phyloP scores from a whole-genome alignment of 2,888 invertebrate genomes.

The Cephonodes hylas region DNA sequence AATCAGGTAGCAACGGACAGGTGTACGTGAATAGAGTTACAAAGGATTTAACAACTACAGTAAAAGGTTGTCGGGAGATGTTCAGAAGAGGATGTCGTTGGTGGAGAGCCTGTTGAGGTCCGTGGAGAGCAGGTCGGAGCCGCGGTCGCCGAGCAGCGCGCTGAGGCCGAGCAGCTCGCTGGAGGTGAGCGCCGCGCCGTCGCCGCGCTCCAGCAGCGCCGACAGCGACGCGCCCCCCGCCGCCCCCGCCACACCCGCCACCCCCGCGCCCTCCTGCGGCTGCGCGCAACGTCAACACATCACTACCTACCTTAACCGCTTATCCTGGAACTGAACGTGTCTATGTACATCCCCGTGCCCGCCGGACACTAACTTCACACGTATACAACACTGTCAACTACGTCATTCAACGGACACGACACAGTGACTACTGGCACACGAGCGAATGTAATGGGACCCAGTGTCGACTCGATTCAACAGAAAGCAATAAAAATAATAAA shows the following conservation, averaged over 20 bases:
- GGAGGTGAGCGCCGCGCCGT: conserved; percentile 61
- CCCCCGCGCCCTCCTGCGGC: neutral
- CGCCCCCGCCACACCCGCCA: conserved; percentile 7
- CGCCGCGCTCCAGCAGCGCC: conserved; percentile 46
- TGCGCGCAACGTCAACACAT: neutral
- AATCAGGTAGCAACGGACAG: neutral
- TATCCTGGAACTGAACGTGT: too few relatives aligned
- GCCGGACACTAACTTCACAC: too few relatives aligned
- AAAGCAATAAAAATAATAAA: too few relatives aligned
- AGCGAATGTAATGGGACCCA: too few relatives aligned
- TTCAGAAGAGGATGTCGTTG: conserved; percentile 39
- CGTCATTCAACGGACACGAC: too few relatives aligned
- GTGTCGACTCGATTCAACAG: too few relatives aligned
- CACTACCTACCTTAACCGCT: neutral
- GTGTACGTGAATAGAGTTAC: neutral
- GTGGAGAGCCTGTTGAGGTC: conserved; percentile 52
- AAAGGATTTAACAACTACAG: neutral
- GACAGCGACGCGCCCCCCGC: conserved; percentile 39
- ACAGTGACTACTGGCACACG: too few relatives aligned
- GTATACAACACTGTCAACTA: too few relatives aligned
- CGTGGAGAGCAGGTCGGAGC: conserved; percentile 24
- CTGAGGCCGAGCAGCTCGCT: conserved; percentile 74
- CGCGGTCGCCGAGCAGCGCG: conserved; percentile 33
- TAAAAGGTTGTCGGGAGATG: too few relatives aligned
- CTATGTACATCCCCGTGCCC: too few relatives aligned